These are phyloP conservation scores for Cerastis leucographa DNA, from an alignment of 2,888 invertebrate genomes.

Conservation along the genomic window DNA sequence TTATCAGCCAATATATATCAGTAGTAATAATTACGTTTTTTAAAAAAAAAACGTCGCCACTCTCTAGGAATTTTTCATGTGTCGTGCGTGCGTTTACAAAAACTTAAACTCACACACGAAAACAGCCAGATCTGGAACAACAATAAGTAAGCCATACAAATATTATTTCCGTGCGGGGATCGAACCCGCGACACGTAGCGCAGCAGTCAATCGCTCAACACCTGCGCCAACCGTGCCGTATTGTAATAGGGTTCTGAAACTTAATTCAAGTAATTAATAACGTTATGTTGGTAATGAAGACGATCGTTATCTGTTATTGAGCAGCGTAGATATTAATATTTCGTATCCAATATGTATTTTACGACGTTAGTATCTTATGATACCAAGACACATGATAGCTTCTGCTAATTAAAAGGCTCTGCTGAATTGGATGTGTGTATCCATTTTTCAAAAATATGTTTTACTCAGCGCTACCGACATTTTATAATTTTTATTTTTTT, in stretches of 20 bases:
- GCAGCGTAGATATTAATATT: not conserved
- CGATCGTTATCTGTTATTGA: not conserved
- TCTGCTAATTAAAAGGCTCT: not conserved
- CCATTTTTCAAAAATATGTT: not conserved
- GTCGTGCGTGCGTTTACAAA: no score
- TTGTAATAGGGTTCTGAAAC: conserved; percentile 26
- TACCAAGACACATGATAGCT: not conserved
- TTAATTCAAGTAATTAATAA: conserved; percentile 13
- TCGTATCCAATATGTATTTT: not conserved
- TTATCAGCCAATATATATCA: conserved; percentile 8
- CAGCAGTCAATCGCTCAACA: no score
- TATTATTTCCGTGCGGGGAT: no score
- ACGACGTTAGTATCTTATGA: not conserved
- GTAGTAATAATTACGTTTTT: no score
- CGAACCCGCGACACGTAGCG: no score
- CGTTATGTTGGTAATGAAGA: conserved; percentile 10
- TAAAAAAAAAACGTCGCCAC: no score
- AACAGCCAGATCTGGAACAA: no score
- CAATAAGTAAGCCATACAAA: no score
- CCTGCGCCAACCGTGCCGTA: no score
- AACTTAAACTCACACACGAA: no score
- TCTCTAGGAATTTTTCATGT: no score
- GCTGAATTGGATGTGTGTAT: not conserved
- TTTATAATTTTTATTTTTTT: no score
- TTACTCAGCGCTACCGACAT: not conserved